Evolutionary conservation across 1,140 invertebrate species (phyloP).

Genomic region (Cydia fagiglandana): DNA sequence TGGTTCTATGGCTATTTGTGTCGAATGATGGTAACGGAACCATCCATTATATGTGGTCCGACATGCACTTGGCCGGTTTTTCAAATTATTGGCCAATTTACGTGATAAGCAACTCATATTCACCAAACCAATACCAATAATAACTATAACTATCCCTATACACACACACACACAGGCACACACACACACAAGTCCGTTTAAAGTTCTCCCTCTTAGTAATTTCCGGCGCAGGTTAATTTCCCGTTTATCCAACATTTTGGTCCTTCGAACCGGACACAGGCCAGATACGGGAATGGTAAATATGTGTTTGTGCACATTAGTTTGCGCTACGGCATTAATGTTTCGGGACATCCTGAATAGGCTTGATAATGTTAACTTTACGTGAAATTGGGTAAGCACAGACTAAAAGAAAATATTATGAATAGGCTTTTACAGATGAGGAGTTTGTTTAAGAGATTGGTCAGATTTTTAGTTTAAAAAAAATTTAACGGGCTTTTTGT

Average conservation of each 20-base stretch:
- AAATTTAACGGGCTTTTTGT: too few relatives aligned
- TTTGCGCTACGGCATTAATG: not conserved
- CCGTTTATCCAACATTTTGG: slow-evolving; percentile 7
- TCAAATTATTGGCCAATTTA: too few relatives aligned
- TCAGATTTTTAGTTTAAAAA: too few relatives aligned
- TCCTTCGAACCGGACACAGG: not conserved
- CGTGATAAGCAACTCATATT: too few relatives aligned
- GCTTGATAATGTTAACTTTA: not conserved
- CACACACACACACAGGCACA: not conserved
- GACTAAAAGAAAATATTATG: not conserved
- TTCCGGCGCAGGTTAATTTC: slow-evolving; percentile 7
- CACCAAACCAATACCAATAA: too few relatives aligned
- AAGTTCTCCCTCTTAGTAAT: slow-evolving; percentile 11
- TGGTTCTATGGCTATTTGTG: too few relatives aligned
- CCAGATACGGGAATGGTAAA: not conserved
- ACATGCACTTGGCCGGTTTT: too few relatives aligned
- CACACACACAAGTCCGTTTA: not conserved
- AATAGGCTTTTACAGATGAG: not conserved
- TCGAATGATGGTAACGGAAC: too few relatives aligned
- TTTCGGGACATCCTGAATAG: not conserved
- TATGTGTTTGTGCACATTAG: not conserved
- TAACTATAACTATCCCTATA: not conserved
- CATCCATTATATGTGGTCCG: too few relatives aligned
- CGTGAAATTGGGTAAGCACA: not conserved
- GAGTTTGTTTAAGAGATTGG: too few relatives aligned